phyloP scores from a whole-genome alignment of 1,140 invertebrate species.

The Argopecten irradians region DNA sequence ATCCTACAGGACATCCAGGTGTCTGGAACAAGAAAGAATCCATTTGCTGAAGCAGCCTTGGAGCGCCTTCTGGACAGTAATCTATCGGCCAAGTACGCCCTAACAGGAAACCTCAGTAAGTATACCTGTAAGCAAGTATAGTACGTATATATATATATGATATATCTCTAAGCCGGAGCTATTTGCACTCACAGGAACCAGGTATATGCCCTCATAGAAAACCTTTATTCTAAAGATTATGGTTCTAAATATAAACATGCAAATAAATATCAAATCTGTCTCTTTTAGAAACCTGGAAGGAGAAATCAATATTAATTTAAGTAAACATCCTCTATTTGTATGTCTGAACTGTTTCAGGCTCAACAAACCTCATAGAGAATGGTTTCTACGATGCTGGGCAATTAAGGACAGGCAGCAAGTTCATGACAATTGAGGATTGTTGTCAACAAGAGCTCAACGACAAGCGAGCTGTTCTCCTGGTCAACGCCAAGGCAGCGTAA shows the following conservation, averaged over 20 bases:
- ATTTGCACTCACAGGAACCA: conserved; percentile 69
- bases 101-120: conserved; percentile 72
- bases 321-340: too few species aligned
- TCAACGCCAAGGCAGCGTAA: conserved; percentile 74
- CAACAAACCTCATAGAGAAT: conserved; percentile 72
- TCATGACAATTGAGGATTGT: conserved; percentile 72
- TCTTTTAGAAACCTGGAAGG: conserved; percentile 71
- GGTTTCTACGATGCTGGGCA: conserved; percentile 77
- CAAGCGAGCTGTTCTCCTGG: conserved; percentile 72
- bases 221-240: conserved; percentile 68
- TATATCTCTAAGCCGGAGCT: conserved; percentile 73
- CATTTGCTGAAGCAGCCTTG: conserved; percentile 74
- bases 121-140: too few species aligned
- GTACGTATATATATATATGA: conserved; percentile 69
- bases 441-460: conserved; percentile 72
- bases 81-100: conserved; percentile 77
- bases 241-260: conserved; percentile 73
- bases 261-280: conserved; percentile 76
- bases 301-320: too few species aligned
- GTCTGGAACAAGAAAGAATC: conserved; percentile 71
- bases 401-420: conserved; percentile 67
- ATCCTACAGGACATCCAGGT: conserved; percentile 74
- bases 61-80: conserved; percentile 74
- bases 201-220: conserved; percentile 53
- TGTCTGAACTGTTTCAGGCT: conserved; percentile 58